Evolutionary conservation across 2,797 vertebrate genomes (phyloP), one percentile per base, ranked within the genome.

Genomic region (Gadopsis marmoratus): DNA sequence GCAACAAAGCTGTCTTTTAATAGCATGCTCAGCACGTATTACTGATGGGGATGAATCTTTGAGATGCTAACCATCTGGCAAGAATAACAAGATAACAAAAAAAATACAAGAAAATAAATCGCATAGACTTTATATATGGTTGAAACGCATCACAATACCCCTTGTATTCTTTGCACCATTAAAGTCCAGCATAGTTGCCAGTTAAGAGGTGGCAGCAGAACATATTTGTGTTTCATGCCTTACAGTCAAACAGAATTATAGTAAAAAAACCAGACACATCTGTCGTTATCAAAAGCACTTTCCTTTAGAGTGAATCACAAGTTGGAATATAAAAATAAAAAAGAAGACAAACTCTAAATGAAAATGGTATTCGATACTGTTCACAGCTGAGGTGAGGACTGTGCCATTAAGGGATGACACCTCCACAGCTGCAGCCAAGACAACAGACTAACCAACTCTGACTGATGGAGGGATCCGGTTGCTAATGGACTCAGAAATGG

Each of bases 21-120:
- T 73, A 74, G 77, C 61, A 63, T 58, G 73, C 66, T 83, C 70
- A 76, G 83, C 68, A 63, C 84, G 87, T 74, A 86, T 92, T 88
- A 89, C 78, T 84, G 63, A 84, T 55, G 55, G 63, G 56, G 73
- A 77, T 62, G 37, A 78, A 74, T 86, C 64, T 81, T 65, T 82
- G 69, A 85, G 82, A 86, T 80, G 82, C 41, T 26, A 76, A 76
- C 86, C 90, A 91, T 90, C 90, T 91, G 86, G 87, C 71, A 62
- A 39, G 63, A 85, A 83, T 56, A 75, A 91, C 77, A 53, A 63
- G 29, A 55, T 33, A 23, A 53, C 4, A 29, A 43, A 53, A 43
- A 60, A 53, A 50, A 39, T n/a, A 26, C 26, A 26, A 26, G 9
- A 39, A 39, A 19, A 39, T 2, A 26, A 31, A 47, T 3, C 7